phyloP scores from a whole-genome alignment of 2,113 vertebrate species.

The Galeopterus variegatus region DNA sequence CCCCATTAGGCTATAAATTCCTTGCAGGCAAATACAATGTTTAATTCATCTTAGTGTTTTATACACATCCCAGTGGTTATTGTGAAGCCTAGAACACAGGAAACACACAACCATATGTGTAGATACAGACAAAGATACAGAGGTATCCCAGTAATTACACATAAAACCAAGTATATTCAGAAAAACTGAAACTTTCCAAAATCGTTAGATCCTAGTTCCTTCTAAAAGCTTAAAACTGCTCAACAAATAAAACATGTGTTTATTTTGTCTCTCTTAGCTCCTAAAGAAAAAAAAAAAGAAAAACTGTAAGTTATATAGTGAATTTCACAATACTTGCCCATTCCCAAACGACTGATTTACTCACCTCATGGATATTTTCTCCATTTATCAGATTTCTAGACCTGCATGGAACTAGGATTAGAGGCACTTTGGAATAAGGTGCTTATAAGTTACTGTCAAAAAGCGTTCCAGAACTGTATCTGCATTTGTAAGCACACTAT shows the following conservation, averaged over 20 bases:
- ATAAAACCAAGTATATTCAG: background rate
- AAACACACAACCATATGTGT: background rate
- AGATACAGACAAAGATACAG: background rate
- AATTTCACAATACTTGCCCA: background rate
- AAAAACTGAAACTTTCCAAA: background rate
- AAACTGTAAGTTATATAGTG: background rate
- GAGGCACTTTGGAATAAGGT: slow-evolving; percentile 52
- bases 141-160: background rate
- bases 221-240: background rate
- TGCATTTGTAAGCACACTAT: slow-evolving; percentile 86
- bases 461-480: slow-evolving; percentile 81
- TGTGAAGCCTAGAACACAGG: background rate
- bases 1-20: background rate
- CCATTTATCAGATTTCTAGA: slow-evolving; percentile 59
- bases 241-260: background rate
- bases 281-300: background rate
- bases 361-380: background rate
- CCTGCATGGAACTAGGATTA: background rate
- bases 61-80: background rate
- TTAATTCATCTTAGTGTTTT: background rate
- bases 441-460: slow-evolving; percentile 70
- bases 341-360: slow-evolving; percentile 29
- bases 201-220: background rate
- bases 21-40: background rate
- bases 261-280: slow-evolving; percentile 21